Conservation (phyloP, 2,797 vertebrate genomes). For the Myotis myotis region DNA sequence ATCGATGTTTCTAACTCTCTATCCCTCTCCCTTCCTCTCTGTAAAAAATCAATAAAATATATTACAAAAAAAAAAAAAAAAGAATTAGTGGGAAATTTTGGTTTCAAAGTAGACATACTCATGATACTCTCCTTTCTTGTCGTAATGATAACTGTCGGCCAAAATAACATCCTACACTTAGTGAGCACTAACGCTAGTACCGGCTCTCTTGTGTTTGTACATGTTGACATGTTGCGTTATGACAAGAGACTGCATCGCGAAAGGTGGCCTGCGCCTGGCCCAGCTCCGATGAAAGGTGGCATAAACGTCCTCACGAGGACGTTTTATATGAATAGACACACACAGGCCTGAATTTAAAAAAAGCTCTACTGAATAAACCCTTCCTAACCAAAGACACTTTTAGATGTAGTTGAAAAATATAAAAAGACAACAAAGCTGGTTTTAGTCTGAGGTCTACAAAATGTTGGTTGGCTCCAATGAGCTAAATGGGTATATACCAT, state of each 20-base stretch:
- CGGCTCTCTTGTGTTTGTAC: neutral
- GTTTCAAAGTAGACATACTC: neutral
- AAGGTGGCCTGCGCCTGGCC: neutral
- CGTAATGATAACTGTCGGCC: neutral
- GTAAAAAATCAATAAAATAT: no score
- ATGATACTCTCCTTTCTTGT: neutral
- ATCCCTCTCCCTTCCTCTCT: no score
- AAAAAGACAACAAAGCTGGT: neutral
- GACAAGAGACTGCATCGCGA: neutral
- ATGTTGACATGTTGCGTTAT: neutral
- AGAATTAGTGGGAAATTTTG: neutral
- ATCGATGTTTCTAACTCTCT: no score
- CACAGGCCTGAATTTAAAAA: neutral
- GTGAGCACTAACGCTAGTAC: neutral
- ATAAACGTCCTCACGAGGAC: neutral
- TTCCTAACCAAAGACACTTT: slow-evolving; percentile 2
- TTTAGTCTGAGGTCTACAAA: neutral
- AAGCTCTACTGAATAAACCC: neutral
- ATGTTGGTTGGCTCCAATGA: neutral
- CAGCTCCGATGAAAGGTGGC: neutral
- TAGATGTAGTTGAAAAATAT: neutral
- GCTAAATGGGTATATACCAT: neutral
- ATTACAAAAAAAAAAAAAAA: no score
- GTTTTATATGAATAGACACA: neutral
- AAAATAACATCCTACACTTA: neutral